Evolutionary conservation across 2,888 invertebrate genomes (phyloP), one percentile per base, ranked within the genome.

Genomic region (Pasiphila rectangulata): DNA sequence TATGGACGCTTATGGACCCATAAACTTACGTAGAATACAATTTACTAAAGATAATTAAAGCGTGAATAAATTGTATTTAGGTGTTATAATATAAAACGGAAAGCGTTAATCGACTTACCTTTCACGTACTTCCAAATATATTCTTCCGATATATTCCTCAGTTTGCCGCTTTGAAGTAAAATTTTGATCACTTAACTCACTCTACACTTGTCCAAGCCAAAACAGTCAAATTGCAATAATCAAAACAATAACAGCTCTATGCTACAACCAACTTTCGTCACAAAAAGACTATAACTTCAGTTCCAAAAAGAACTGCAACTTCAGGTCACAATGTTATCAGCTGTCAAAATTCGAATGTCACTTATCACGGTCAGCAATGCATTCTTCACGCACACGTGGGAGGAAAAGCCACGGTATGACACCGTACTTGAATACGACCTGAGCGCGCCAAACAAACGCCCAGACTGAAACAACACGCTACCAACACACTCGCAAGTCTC

Each of bases 81-180:
- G n/a, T n/a, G n/a, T n/a, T n/a, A n/a, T n/a, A n/a, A n/a, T n/a
- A n/a, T n/a, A n/a, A n/a, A n/a, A n/a, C n/a, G n/a, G n/a, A n/a
- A n/a, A n/a, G n/a, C n/a, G n/a, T n/a, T n/a, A n/a, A 20, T 9
- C 0, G 40, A 39, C 46, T 37, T 75, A 86, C 87, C 87, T 85
- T 83, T 83, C 63, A 86, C 75, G 73, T 84, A 85, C 80, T 79
- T 83, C 82, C 86, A 85, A 76, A 86, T 75, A 64, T 78, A 83
- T 69, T 80, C 75, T 69, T 81, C 81, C 56, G 80, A 72, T 67
- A 83, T 72, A 78, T 82, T 83, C 84, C 86, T 82, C 84, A 86
- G 83, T 78, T 84, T 86, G 80, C 65, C 70, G 70, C 64, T 62
- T 67, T 68, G 73, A 64, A 71, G 70, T 64, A 69, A 74, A 77